Percentiles rank a stretch among this genome's conserved stretches.
phyloP scores from a whole-genome alignment of 2,113 vertebrate species.

The Myodes glareolus region DNA sequence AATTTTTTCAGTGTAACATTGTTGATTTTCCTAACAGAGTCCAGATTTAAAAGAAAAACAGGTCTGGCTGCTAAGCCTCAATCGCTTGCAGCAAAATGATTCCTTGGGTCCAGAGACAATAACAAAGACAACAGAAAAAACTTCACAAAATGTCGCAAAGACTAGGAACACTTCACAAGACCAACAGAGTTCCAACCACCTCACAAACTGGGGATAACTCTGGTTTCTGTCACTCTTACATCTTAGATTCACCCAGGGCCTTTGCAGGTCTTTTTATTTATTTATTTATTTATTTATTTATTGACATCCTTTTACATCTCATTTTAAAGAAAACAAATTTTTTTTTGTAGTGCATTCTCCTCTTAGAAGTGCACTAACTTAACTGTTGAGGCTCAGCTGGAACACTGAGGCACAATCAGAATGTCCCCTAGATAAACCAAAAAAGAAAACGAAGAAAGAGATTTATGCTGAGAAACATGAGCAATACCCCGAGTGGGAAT shows the following conservation, averaged over 20 bases:
- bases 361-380: conserved; percentile 12
- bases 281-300: no score
- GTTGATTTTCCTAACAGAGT: not conserved
- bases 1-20: not conserved
- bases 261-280: not conserved
- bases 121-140: not conserved
- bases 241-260: not conserved
- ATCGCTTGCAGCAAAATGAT: not conserved
- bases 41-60: not conserved
- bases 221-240: not conserved
- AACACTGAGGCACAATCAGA: not conserved
- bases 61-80: not conserved
- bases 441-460: not conserved
- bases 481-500: not conserved
- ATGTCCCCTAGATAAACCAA: not conserved
- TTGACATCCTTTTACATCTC: conserved; percentile 12
- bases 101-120: not conserved
- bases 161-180: not conserved
- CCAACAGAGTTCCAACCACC: not conserved
- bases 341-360: not conserved
- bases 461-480: conserved; percentile 57
- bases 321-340: conserved; percentile 62
- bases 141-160: not conserved
- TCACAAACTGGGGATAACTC: not conserved
- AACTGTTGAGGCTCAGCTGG: conserved; percentile 7